A percentile compares a stretch with the other conserved stretches of the same genome.
Conservation (phyloP, 1,140 invertebrate species). For the Anastatus disparis region DNA sequence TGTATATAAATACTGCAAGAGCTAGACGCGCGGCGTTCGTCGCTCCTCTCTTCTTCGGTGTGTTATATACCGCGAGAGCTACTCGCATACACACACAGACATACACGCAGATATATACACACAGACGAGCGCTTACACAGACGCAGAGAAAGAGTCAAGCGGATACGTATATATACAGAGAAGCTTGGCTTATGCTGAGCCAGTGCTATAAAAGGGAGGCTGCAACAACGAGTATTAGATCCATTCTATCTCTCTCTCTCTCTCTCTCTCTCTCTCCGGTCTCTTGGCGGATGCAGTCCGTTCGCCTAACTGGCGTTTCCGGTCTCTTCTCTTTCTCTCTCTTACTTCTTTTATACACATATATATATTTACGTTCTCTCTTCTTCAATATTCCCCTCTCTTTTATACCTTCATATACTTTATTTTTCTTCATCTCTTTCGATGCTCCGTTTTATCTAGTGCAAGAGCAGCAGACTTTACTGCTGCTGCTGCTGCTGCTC, state of each 20-base stretch:
- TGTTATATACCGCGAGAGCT: too few species aligned
- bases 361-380: conserved; percentile 14
- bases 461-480: not conserved
- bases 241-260: conserved; percentile 43
- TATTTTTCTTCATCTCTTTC: conserved; percentile 44
- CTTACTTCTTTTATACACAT: not conserved
- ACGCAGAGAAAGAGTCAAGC: too few species aligned
- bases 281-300: conserved; percentile 42
- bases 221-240: conserved; percentile 45
- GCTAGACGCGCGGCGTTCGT: not conserved
- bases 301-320: conserved; percentile 55
- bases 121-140: not conserved
- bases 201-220: conserved; percentile 38
- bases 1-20: too few species aligned
- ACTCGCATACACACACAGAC: too few species aligned
- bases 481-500: too few species aligned
- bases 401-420: too few species aligned
- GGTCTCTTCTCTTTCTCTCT: conserved; percentile 44
- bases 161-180: too few species aligned
- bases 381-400: too few species aligned
- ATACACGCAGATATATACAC: too few species aligned
- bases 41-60: not conserved
- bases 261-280: too few species aligned
- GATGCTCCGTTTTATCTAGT: conserved; percentile 45
- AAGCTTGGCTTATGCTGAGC: too few species aligned